Conservation (phyloP, 2,888 invertebrate species). For the Encarsia formosa region DNA sequence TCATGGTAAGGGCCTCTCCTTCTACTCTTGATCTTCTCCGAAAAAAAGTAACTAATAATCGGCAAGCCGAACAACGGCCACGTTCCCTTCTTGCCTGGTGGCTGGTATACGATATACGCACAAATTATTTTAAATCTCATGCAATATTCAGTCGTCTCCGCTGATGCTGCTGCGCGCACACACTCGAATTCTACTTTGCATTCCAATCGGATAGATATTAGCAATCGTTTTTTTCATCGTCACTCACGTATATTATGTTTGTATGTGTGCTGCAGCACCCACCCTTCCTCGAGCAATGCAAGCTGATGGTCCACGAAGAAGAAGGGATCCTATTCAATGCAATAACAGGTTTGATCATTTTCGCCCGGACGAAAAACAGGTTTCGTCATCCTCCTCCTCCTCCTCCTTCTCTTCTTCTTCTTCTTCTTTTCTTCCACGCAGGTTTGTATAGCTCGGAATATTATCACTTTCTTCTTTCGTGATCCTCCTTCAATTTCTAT, state of each 20-base stretch:
- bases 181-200: slow-evolving; percentile 17
- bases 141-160: slow-evolving; percentile 15
- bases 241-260: too few relatives aligned
- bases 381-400: slow-evolving; percentile 16
- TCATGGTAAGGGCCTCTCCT: too few relatives aligned
- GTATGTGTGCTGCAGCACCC: too few relatives aligned
- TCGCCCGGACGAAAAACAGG: slow-evolving; percentile 16
- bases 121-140: slow-evolving; percentile 23
- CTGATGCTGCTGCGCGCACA: background rate
- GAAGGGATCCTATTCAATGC: slow-evolving; percentile 25
- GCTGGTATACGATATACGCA: background rate
- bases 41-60: too few relatives aligned
- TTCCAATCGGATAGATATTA: slow-evolving; percentile 22
- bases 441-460: too few relatives aligned
- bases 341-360: slow-evolving; percentile 20
- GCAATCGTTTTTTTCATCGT: slow-evolving; percentile 9
- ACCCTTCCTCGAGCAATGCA: too few relatives aligned
- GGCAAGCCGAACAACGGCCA: background rate
- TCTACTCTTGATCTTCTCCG: too few relatives aligned
- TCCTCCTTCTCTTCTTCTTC: slow-evolving; percentile 24
- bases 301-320: slow-evolving; percentile 21
- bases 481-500: slow-evolving; percentile 27
- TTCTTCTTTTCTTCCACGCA: slow-evolving; percentile 26
- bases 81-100: too few relatives aligned
- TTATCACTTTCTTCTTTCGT: slow-evolving; percentile 30